Conservation (phyloP, 1,140 invertebrate species). For the Macrocentrus cingulum region DNA sequence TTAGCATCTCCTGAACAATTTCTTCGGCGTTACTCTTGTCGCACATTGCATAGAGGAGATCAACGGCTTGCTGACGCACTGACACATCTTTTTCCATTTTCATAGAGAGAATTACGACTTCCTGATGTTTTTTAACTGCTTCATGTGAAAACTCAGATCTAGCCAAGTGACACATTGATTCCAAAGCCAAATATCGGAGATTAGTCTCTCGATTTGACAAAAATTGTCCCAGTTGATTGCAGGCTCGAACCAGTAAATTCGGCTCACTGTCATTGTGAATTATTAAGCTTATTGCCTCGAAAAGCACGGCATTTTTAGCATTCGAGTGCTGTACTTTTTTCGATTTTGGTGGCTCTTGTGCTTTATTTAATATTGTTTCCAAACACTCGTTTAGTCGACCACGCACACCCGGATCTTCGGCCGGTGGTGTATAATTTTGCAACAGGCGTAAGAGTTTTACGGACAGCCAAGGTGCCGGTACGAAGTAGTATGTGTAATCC, state of each 20-base stretch:
- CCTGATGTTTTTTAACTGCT: slow-evolving; percentile 99
- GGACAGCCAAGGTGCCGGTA: slow-evolving; percentile 98
- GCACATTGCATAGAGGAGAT: slow-evolving; percentile 99
- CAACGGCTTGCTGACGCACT: slow-evolving; percentile 96
- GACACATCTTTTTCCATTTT: slow-evolving; percentile 99
- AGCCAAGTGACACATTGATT: slow-evolving; percentile 99
- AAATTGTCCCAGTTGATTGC: slow-evolving; percentile 98
- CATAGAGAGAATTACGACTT: slow-evolving; percentile 98
- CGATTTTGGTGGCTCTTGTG: slow-evolving; percentile 98
- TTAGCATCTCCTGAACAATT: slow-evolving; percentile 99
- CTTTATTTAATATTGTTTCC: slow-evolving; percentile 99
- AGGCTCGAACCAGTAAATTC: slow-evolving; percentile 94
- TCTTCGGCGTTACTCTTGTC: slow-evolving; percentile 99
- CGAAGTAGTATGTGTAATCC: slow-evolving; percentile 99
- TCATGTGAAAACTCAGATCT: slow-evolving; percentile 99
- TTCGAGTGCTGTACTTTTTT: slow-evolving; percentile 99
- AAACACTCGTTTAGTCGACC: slow-evolving; percentile 96
- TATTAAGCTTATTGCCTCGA: slow-evolving; percentile 99
- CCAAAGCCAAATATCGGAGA: slow-evolving; percentile 94
- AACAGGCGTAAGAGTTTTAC: slow-evolving; percentile 95
- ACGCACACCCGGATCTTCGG: slow-evolving; percentile 92
- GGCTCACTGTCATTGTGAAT: slow-evolving; percentile 99
- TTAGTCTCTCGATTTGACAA: slow-evolving; percentile 98
- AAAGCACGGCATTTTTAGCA: slow-evolving; percentile 99
- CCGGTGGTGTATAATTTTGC: slow-evolving; percentile 97